A percentile compares a stretch with the other conserved stretches of the same genome.
These are phyloP conservation scores for Andrena bucephala DNA, from an alignment of 2,888 invertebrate species.

Conservation along the genomic window DNA sequence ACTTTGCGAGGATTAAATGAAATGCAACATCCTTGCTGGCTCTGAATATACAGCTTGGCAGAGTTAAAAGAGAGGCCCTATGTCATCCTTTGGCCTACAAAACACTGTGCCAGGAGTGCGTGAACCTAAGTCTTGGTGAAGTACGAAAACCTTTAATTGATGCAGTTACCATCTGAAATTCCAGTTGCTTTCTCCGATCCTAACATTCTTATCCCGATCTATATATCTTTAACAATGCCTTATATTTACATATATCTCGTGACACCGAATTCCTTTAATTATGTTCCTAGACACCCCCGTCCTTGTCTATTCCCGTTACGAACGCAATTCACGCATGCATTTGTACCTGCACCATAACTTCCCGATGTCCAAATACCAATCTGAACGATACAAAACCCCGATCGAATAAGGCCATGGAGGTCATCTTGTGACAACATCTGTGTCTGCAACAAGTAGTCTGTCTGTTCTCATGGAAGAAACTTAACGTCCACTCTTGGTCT, in stretches of 20 bases:
- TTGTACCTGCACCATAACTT: slow-evolving; percentile 67
- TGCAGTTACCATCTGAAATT: slow-evolving; percentile 69
- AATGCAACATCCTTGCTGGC: slow-evolving; percentile 65
- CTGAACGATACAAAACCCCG: slow-evolving; percentile 58
- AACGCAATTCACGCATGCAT: slow-evolving; percentile 69
- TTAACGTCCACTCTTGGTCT: slow-evolving; percentile 73
- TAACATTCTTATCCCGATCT: slow-evolving; percentile 42
- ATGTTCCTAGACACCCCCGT: slow-evolving; percentile 61
- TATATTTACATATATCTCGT: slow-evolving; percentile 48
- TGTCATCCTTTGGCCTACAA: slow-evolving; percentile 69
- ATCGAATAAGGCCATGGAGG: slow-evolving; percentile 60
- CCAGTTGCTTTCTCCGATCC: slow-evolving; percentile 60
- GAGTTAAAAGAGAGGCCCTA: slow-evolving; percentile 69
- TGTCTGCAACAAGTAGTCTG: slow-evolving; percentile 67
- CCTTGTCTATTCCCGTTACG: slow-evolving; percentile 52
- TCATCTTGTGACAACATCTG: slow-evolving; percentile 67
- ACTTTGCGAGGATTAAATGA: slow-evolving; percentile 66
- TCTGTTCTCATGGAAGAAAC: slow-evolving; percentile 68
- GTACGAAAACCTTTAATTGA: slow-evolving; percentile 70
- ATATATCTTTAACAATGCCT: slow-evolving; percentile 62
- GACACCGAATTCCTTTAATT: slow-evolving; percentile 57
- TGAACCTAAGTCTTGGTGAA: slow-evolving; percentile 70
- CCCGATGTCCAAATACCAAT: slow-evolving; percentile 63
- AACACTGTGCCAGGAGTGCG: slow-evolving; percentile 71
- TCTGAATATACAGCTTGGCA: slow-evolving; percentile 66